Conservation (phyloP, 2,113 vertebrate species). For the Cariama cristata region DNA sequence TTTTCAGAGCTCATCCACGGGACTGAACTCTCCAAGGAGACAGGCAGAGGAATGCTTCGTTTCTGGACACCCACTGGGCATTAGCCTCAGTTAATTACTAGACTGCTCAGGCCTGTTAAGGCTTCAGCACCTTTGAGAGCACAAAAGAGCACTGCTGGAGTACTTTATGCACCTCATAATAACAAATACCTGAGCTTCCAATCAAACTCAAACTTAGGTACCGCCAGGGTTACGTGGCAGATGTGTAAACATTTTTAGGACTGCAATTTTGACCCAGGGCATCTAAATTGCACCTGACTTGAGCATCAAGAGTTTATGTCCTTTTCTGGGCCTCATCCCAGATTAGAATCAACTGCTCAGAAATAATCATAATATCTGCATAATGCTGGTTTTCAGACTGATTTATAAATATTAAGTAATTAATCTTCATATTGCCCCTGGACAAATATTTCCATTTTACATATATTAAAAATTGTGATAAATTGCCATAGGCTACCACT, state of each 20-base stretch:
- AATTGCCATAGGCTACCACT: slow-evolving; percentile 5
- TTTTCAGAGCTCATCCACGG: not conserved
- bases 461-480: not conserved
- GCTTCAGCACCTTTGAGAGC: not conserved
- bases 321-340: not conserved
- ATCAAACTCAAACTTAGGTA: not conserved
- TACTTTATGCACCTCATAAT: not conserved
- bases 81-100: not conserved
- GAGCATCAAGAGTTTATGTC: not conserved
- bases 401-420: slow-evolving; percentile 44
- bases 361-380: slow-evolving; percentile 24
- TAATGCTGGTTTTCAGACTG: not conserved
- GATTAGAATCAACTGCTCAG: not conserved
- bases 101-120: not conserved
- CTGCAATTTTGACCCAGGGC: not conserved
- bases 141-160: not conserved
- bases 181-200: not conserved
- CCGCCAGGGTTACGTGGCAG: not conserved
- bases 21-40: not conserved
- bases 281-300: not conserved
- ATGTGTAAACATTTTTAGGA: not conserved
- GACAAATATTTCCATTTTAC: slow-evolving; percentile 16
- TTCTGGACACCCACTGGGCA: not conserved
- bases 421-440: slow-evolving; percentile 5
- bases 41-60: not conserved